Base-by-base conservation (phyloP, 2,113 vertebrate genomes). In the Turdus rufiventris region DNA sequence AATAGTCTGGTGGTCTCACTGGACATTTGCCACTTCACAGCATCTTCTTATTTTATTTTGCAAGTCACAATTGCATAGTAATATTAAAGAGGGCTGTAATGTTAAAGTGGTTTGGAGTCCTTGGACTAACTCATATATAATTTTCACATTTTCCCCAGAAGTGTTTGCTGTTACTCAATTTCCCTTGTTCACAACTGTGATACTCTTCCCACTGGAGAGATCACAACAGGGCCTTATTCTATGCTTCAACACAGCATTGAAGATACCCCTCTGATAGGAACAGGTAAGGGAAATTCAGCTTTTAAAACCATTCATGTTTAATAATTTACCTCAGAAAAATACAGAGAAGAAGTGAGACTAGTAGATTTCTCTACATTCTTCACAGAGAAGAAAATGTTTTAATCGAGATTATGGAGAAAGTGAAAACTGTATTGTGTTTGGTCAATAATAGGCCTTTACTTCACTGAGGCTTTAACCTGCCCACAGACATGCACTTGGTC, bases 401-500 rank as follows among this genome's bases (percentile, higher is more conserved):
- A 34, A 79, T 68, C 18, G 40, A n/a, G 8, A 9, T 72, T 28
- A 47, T 2, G 36, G 38, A 85, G 38, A 70, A 88, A 12, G 8
- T 14, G 23, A 75, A 89, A 79, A 53, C 20, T 18, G 62, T 58
- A 76, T 26, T 18, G 8, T 63, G 12, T 40, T 66, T 43, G 11
- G 58, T 62, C 31, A 66, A 4, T 78, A 78, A 23, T 5, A 66
- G 15, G 5, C 60, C 58, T 62, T 91, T n/a, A 24, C 18, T 28
- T 78, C 34, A 58, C 0, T 34, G 53, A 85, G 29, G 67, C 20
- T 79, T 91, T 70, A 92, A 58, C 14, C 9, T 26, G n/a, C 14
- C 13, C 50, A 43, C 17, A 62, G 54, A 62, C 15, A 21, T 1
- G 0, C 8, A n/a, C 15, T 73, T 1, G 2, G 50, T 51, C 50